Evolutionary conservation across 2,888 invertebrate species (phyloP), one percentile per base, ranked within the genome.

Genomic region (Caenorhabditis macrosperma): DNA sequence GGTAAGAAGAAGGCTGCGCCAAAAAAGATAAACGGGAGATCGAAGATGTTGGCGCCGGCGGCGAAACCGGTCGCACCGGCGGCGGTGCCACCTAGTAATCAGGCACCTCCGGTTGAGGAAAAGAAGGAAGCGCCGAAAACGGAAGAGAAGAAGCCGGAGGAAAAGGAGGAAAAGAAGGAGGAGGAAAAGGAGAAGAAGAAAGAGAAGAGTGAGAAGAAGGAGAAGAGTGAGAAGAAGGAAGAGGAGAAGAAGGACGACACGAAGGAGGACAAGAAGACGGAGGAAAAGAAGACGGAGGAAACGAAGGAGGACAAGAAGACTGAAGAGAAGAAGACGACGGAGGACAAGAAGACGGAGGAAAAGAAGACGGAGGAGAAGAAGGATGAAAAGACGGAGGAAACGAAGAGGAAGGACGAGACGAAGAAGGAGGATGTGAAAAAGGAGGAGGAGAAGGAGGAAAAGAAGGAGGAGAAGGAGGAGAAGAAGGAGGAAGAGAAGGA

Each of bases 161-260:
- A 33, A 22, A 44, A 48, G 33, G 17, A 48, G 20, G 41, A 41
- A 6, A 22, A 61, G 30, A 26, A 44, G 30, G 41, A 57, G 15
- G 35, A 52, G 26, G 38, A 41, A 12, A 46, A 57, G 5, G 52
- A 63, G 26, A 52, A 64, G 9, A 26, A 69, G 22, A 17, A 57
- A 26, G 17, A 63, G 20, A 20, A 46, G 48, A 26, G 46, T 30
- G 17, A 63, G 35, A 52, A 59, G 50, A 46, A 55, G 33, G 41
- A 59, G 46, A 24, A 48, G 2, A 20, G 46, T n/a, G n/a, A 68
- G 17, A 30, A 57, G 22, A 20, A 33, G n/a, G 38, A 44, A 6
- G 33, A 59, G 26, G 38, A 46, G 7, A 57, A 68, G n/a, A 35
- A 63, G 63, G 46, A 68, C 33, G 22, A 57, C 26, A 24, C 41